A percentile compares a stretch with the other conserved stretches of the same genome.
Conservation (phyloP, 2,888 invertebrate genomes). For the Abrostola tripartita region DNA sequence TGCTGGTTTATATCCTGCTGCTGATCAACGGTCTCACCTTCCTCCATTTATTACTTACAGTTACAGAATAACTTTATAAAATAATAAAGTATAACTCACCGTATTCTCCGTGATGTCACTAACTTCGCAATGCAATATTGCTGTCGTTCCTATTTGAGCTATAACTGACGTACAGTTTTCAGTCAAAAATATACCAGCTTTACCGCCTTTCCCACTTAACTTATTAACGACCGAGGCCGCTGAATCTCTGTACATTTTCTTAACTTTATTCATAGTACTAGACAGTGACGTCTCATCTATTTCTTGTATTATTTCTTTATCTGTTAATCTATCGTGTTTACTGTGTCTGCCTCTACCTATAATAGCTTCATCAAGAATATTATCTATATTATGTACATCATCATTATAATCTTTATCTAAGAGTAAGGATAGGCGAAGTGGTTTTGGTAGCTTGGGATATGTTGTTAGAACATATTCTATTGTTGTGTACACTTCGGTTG, state of each 20-base stretch:
- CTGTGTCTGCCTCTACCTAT: conserved; percentile 67
- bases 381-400: conserved; percentile 80
- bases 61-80: no score
- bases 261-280: conserved; percentile 80
- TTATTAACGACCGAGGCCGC: conserved; percentile 80
- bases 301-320: conserved; percentile 75
- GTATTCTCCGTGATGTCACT: conserved; percentile 90
- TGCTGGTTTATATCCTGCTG: no score
- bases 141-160: conserved; percentile 90
- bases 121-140: conserved; percentile 90
- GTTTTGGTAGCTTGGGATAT: conserved; percentile 79
- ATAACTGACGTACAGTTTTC: conserved; percentile 90
- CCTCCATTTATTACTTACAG: no score
- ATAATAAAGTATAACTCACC: no score
- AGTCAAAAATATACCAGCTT: conserved; percentile 87
- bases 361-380: conserved; percentile 72
- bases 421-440: conserved; percentile 72
- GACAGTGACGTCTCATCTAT: conserved; percentile 74
- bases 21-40: no score
- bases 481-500: conserved; percentile 70
- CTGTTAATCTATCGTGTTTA: conserved; percentile 69
- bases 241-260: conserved; percentile 86
- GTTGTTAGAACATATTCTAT: conserved; percentile 69
- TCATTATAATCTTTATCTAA: conserved; percentile 75
- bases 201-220: conserved; percentile 77